Evolutionary conservation across 2,888 invertebrate genomes (phyloP).

Genomic region (Mylabris sibirica): DNA sequence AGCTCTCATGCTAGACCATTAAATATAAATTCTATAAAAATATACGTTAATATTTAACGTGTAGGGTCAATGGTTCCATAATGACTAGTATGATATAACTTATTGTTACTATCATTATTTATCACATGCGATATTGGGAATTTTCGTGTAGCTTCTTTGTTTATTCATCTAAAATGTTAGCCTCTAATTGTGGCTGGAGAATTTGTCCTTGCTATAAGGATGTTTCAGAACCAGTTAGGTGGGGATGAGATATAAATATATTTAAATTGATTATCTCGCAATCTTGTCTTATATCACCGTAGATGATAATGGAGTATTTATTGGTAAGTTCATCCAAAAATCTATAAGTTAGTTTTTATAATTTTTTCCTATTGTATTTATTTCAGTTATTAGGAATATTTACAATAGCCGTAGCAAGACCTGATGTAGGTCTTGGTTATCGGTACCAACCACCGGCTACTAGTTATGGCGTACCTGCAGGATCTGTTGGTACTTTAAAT

Average conservation of each 20-base stretch:
- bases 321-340: slow-evolving; percentile 48
- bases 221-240: slow-evolving; percentile 48
- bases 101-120: slow-evolving; percentile 22
- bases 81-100: slow-evolving; percentile 17
- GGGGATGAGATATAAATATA: slow-evolving; percentile 51
- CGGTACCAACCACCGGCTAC: slow-evolving; percentile 62
- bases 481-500: slow-evolving; percentile 32
- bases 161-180: slow-evolving; percentile 50
- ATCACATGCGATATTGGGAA: slow-evolving; percentile 49
- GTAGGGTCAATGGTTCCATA: slow-evolving; percentile 31
- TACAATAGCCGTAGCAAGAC: slow-evolving; percentile 65
- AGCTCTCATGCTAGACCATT: background rate
- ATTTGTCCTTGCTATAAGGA: slow-evolving; percentile 57
- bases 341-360: background rate
- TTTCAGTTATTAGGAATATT: slow-evolving; percentile 43
- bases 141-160: slow-evolving; percentile 47
- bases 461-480: slow-evolving; percentile 60
- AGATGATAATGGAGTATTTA: slow-evolving; percentile 49
- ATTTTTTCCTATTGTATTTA: background rate
- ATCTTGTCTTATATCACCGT: slow-evolving; percentile 23
- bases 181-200: slow-evolving; percentile 44
- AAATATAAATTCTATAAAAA: background rate
- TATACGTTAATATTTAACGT: background rate
- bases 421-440: slow-evolving; percentile 46
- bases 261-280: slow-evolving; percentile 34